These are phyloP conservation scores for Chloroceryle inda DNA, from an alignment of 2,797 vertebrate genomes.

Conservation along the genomic window DNA sequence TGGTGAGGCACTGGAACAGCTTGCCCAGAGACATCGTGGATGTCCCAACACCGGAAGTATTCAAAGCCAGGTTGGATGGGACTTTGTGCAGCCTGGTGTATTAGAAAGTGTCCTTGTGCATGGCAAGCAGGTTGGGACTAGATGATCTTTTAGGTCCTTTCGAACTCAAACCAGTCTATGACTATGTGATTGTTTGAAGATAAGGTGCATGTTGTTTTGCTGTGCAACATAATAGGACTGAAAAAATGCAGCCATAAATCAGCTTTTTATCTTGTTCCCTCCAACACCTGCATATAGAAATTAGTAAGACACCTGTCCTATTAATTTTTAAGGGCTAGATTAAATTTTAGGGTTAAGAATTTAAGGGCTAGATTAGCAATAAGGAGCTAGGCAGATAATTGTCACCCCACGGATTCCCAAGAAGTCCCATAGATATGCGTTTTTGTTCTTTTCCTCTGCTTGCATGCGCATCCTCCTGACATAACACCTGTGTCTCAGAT, in stretches of 20 bases:
- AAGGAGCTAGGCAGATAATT: background rate
- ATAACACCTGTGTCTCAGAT: background rate
- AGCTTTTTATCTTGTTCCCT: background rate
- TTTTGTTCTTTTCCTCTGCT: background rate
- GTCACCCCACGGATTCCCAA: background rate
- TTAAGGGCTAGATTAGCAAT: background rate
- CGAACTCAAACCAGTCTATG: background rate
- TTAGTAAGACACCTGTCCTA: background rate
- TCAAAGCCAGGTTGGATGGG: background rate
- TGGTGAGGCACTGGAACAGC: background rate
- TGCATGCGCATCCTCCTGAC: background rate
- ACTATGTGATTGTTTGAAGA: background rate
- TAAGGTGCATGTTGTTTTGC: background rate
- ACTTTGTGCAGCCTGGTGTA: background rate
- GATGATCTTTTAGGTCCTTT: background rate
- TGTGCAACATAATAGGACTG: background rate
- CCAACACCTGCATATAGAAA: background rate
- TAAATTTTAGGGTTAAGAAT: background rate
- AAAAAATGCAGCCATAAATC: background rate
- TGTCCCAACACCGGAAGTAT: background rate
- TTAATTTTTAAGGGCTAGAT: background rate
- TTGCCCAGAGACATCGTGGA: background rate
- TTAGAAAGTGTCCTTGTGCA: background rate
- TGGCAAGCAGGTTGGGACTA: too few relatives aligned
- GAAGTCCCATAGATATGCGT: fast-evolving